phyloP scores from a whole-genome alignment of 2,113 vertebrate species.

The Lophotis ruficrista region DNA sequence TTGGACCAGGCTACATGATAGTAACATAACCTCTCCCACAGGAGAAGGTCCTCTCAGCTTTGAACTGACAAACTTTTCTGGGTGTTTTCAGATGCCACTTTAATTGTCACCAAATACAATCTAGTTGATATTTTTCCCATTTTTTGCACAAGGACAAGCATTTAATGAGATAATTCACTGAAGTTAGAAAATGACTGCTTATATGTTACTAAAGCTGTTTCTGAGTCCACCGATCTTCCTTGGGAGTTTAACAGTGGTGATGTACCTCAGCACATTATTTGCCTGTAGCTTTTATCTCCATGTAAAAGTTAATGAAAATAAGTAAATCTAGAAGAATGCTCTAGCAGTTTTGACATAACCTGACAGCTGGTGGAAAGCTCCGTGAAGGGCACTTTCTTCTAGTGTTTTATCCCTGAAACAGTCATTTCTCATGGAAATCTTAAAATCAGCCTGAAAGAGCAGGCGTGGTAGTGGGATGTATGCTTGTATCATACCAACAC shows the following conservation, averaged over 20 bases:
- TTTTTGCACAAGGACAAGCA: not conserved
- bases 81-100: not conserved
- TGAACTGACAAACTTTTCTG: not conserved
- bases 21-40: not conserved
- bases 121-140: not conserved
- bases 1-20: not conserved
- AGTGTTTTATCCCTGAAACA: not conserved
- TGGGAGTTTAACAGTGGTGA: not conserved
- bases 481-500: not conserved
- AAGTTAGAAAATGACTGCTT: not conserved
- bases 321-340: not conserved
- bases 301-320: not conserved
- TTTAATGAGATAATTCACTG: not conserved
- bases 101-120: not conserved
- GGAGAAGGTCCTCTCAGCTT: not conserved
- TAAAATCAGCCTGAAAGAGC: not conserved
- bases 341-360: not conserved
- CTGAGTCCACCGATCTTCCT: not conserved
- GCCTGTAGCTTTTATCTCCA: not conserved
- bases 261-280: not conserved
- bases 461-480: not conserved
- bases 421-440: not conserved
- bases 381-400: not conserved
- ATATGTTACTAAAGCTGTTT: not conserved
- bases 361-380: not conserved